phyloP scores from a whole-genome alignment of 2,888 invertebrate species.

The Andrena chrysosceles region DNA sequence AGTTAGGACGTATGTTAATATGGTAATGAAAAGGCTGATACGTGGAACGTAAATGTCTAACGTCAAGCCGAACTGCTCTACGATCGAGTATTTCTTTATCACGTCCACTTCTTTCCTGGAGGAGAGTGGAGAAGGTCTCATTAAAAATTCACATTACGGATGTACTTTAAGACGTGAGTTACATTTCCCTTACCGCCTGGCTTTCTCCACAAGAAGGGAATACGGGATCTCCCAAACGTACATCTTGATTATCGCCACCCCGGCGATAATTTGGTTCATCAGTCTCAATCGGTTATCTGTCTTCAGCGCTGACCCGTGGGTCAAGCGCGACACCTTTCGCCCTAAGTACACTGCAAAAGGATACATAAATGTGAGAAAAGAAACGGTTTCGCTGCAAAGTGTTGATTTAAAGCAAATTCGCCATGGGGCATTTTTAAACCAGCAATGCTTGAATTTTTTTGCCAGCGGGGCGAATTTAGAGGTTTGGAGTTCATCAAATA shows the following conservation, averaged over 20 bases:
- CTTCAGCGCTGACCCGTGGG: slow-evolving; percentile 90
- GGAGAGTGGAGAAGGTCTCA: too few species aligned
- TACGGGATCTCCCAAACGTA: slow-evolving; percentile 95
- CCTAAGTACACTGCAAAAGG: slow-evolving; percentile 73
- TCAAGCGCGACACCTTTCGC: slow-evolving; percentile 83
- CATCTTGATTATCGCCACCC: slow-evolving; percentile 95
- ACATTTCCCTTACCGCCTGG: slow-evolving; percentile 84
- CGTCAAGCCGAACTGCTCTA: slow-evolving; percentile 86
- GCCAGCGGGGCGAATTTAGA: too few species aligned
- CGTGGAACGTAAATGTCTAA: slow-evolving; percentile 90
- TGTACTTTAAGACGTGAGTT: background rate
- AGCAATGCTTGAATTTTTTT: too few species aligned
- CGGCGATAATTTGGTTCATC: slow-evolving; percentile 96
- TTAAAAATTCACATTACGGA: background rate
- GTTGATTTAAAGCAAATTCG: background rate
- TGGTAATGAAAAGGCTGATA: slow-evolving; percentile 90
- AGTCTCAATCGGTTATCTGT: slow-evolving; percentile 94
- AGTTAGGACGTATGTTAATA: slow-evolving; percentile 88
- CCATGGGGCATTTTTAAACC: too few species aligned
- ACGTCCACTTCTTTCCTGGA: slow-evolving; percentile 85
- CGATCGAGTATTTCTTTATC: slow-evolving; percentile 85
- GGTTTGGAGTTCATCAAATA: too few species aligned
- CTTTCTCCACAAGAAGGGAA: slow-evolving; percentile 87
- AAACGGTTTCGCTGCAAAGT: background rate
- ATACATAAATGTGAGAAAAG: background rate